A percentile compares a stretch with the other conserved stretches of the same genome.
Evolutionary conservation across 2,113 vertebrate genomes (phyloP).

Genomic region (Colinus virginianus): DNA sequence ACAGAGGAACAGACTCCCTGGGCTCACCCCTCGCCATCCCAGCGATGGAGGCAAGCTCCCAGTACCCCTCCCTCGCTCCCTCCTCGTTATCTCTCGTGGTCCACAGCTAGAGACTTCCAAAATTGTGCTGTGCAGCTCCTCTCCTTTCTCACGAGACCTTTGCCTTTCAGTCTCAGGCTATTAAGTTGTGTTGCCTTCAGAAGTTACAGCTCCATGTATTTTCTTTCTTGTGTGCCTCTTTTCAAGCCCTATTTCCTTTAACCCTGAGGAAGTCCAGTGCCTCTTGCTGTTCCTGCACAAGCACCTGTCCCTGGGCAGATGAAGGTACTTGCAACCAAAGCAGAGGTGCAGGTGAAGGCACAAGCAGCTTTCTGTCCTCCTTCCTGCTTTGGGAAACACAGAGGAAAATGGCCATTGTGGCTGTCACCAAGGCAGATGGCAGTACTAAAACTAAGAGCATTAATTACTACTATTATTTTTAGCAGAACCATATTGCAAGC

Average conservation of each 20-base stretch:
- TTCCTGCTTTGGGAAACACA: background rate
- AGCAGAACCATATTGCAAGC: constrained; percentile 63
- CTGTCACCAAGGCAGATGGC: constrained; percentile 23
- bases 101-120: background rate
- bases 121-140: background rate
- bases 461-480: constrained; percentile 71
- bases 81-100: rapidly evolving
- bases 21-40: background rate
- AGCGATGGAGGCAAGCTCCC: background rate
- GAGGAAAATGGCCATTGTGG: background rate
- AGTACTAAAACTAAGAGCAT: constrained; percentile 34
- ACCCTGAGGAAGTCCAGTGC: background rate
- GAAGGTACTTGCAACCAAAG: background rate
- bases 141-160: background rate
- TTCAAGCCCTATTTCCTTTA: background rate
- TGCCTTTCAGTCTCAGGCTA: background rate
- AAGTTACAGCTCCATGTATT: rapidly evolving
- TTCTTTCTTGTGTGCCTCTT: background rate
- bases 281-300: background rate
- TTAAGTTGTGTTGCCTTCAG: background rate
- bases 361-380: background rate
- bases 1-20: background rate
- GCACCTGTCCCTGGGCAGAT: rapidly evolving
- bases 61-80: background rate
- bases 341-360: background rate